A percentile compares a stretch with the other conserved stretches of the same genome.
phyloP scores from a whole-genome alignment of 2,888 invertebrate species.

The Drosophila koepferae region DNA sequence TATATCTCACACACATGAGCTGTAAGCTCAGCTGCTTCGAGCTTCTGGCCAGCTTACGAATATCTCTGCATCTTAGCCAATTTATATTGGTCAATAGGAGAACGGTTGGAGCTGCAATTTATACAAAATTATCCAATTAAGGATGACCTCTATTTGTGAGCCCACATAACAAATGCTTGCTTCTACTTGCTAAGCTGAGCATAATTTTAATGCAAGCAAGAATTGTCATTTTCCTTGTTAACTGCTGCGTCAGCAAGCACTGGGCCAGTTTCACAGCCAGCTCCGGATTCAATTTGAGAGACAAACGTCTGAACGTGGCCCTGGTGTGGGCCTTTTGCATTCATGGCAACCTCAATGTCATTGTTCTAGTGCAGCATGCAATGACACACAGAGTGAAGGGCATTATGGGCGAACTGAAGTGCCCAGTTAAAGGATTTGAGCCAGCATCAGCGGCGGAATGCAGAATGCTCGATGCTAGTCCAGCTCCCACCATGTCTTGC shows the following conservation, averaged over 20 bases:
- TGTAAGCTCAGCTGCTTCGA: not conserved
- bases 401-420: not conserved
- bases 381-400: constrained; percentile 40
- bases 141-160: not conserved
- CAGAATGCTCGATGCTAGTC: not conserved
- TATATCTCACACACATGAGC: not conserved
- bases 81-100: not conserved
- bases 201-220: constrained; percentile 50
- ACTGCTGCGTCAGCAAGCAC: constrained; percentile 52
- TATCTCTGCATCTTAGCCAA: not conserved
- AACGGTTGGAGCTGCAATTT: not conserved
- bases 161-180: constrained; percentile 36
- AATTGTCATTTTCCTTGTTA: constrained; percentile 64
- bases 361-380: constrained; percentile 63
- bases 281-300: constrained; percentile 10
- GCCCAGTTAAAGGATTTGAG: constrained; percentile 30
- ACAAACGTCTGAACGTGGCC: constrained; percentile 4
- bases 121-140: constrained; percentile 42
- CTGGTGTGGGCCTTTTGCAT: constrained; percentile 33
- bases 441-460: constrained; percentile 2
- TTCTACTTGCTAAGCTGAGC: constrained; percentile 39
- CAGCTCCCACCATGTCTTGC: not conserved
- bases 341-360: constrained; percentile 56
- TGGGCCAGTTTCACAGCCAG: not conserved
- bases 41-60: not conserved